Evolutionary conservation across 2,797 vertebrate genomes (phyloP).

Genomic region (Microcaecilia unicolor): DNA sequence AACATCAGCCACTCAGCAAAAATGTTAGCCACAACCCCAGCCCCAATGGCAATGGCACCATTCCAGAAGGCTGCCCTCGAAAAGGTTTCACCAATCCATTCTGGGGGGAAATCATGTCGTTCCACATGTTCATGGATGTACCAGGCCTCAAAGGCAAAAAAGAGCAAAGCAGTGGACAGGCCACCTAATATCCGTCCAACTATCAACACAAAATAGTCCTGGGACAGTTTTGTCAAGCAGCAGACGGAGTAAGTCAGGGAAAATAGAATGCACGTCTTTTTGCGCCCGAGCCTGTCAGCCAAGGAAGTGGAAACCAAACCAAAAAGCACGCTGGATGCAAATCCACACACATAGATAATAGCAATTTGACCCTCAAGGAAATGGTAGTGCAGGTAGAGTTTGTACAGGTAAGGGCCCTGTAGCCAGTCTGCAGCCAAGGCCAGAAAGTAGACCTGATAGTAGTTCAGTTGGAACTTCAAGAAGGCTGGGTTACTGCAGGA

Average conservation of each 20-base stretch:
- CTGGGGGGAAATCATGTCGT: conserved; percentile 76
- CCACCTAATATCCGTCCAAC: conserved; percentile 77
- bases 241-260: conserved; percentile 74
- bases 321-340: conserved; percentile 79
- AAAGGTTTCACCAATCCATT: conserved; percentile 86
- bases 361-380: conserved; percentile 90
- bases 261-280: conserved; percentile 77
- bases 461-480: conserved; percentile 71
- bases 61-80: conserved; percentile 77
- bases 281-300: conserved; percentile 66
- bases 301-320: conserved; percentile 75
- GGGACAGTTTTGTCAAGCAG: conserved; percentile 82
- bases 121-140: conserved; percentile 77
- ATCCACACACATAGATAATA: conserved; percentile 84
- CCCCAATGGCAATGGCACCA: conserved; percentile 70
- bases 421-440: conserved; percentile 88
- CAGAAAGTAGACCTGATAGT: conserved; percentile 77
- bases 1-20: conserved; percentile 78
- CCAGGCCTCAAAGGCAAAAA: conserved; percentile 83
- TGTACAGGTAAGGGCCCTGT: conserved; percentile 89
- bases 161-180: conserved; percentile 78
- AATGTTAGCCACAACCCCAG: conserved; percentile 74
- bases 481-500: conserved; percentile 79
- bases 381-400: conserved; percentile 85
- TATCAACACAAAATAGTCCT: conserved; percentile 83